A percentile compares a stretch with the other conserved stretches of the same genome.
phyloP scores from a whole-genome alignment of 2,113 vertebrate species.

The Neopipo cinnamomea region DNA sequence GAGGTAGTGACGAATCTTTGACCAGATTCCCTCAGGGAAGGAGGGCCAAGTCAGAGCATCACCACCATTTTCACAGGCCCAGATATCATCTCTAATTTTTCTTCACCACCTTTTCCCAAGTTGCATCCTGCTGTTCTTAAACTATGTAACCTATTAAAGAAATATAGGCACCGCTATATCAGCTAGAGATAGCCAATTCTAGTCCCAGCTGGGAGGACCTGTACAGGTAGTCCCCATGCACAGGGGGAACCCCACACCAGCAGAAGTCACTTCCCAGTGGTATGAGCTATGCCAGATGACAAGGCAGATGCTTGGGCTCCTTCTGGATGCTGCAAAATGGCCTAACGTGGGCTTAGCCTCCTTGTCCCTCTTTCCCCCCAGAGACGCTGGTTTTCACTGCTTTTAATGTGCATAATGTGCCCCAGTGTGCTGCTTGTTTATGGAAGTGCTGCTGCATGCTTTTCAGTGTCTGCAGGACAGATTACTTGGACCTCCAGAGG shows the following conservation, averaged over 20 bases:
- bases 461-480: not conserved
- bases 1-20: not conserved
- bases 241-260: not conserved
- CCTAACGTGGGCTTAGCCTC: not conserved
- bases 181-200: not conserved
- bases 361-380: not conserved
- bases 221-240: rapidly evolving
- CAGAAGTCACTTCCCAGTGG: not conserved
- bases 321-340: not conserved
- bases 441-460: not conserved
- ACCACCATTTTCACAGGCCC: not conserved
- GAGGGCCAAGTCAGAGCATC: not conserved
- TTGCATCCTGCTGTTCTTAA: not conserved
- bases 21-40: not conserved
- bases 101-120: not conserved
- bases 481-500: not conserved
- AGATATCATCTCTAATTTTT: not conserved
- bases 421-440: not conserved
- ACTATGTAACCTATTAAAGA: not conserved
- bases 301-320: not conserved
- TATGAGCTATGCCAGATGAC: not conserved
- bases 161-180: not conserved
- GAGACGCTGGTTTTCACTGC: not conserved
- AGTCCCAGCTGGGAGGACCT: not conserved
- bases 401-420: not conserved